Evolutionary conservation across 2,888 invertebrate genomes (phyloP).

Genomic region (Dione juno): DNA sequence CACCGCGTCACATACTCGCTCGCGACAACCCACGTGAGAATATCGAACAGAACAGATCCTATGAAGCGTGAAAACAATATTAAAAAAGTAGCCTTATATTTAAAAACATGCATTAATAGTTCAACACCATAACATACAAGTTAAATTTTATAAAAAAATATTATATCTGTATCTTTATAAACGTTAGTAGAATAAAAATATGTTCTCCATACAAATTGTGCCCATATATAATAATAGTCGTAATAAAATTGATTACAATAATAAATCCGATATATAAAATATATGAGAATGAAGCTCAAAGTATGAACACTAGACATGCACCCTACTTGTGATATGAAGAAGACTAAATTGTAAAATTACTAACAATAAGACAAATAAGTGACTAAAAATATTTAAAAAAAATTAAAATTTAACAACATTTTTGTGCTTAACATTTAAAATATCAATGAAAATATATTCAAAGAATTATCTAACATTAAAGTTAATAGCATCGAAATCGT

Average conservation of each 20-base stretch:
- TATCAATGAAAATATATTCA: background rate
- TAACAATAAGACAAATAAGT: conserved; percentile 12
- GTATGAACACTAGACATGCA: conserved; percentile 23
- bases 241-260: conserved; percentile 13
- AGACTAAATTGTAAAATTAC: background rate
- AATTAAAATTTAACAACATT: background rate
- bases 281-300: conserved; percentile 20
- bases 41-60: conserved; percentile 15
- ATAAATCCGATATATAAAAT: conserved; percentile 23
- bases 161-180: conserved; percentile 14
- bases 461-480: background rate
- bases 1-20: conserved; percentile 23
- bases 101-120: conserved; percentile 31
- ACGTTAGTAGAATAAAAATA: conserved; percentile 26
- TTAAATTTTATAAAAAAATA: conserved; percentile 28
- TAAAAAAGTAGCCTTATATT: conserved; percentile 9
- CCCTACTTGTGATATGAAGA: conserved; percentile 20
- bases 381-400: background rate
- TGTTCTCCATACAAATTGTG: conserved; percentile 19
- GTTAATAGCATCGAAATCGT: conserved; percentile 6
- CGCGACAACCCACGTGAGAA: conserved; percentile 17
- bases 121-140: conserved; percentile 21
- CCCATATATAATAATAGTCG: conserved; percentile 1
- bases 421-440: conserved; percentile 2
- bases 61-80: conserved; percentile 24